Conservation (phyloP, 2,797 vertebrate genomes). For the Clarias laeviceps region DNA sequence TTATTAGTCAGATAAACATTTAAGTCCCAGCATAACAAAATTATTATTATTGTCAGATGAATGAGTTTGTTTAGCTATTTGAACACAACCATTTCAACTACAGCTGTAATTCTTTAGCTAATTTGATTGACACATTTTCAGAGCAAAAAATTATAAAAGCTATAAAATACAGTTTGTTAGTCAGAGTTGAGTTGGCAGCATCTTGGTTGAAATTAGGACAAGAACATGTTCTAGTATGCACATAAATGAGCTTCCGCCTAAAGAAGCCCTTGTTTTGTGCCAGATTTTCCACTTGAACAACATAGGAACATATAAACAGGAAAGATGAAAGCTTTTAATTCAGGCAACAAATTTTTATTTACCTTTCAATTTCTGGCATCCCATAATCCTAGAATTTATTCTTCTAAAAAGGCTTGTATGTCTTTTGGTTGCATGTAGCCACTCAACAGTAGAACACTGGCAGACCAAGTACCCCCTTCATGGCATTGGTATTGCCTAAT, state of each 20-base stretch:
- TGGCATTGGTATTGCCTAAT: too few relatives aligned
- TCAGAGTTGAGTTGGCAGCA: background rate
- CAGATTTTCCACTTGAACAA: conserved; percentile 2
- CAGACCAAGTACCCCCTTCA: too few relatives aligned
- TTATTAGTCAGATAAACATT: background rate
- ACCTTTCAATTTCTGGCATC: background rate
- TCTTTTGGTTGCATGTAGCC: background rate
- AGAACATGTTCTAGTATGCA: background rate
- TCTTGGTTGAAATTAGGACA: background rate
- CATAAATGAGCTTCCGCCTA: background rate
- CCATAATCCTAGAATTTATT: background rate
- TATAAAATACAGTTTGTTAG: background rate
- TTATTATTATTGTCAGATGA: too few relatives aligned
- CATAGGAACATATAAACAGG: background rate
- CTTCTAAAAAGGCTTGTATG: background rate
- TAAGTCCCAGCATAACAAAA: background rate
- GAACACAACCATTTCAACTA: background rate
- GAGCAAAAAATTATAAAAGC: background rate
- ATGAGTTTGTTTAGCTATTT: background rate
- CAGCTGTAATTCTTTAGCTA: background rate
- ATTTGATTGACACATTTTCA: background rate
- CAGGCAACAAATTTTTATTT: background rate
- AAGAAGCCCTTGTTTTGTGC: background rate
- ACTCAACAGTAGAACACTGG: background rate
- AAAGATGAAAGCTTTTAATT: background rate